Evolutionary conservation across 1,140 invertebrate genomes (phyloP).

Genomic region (Ostrea edulis): DNA sequence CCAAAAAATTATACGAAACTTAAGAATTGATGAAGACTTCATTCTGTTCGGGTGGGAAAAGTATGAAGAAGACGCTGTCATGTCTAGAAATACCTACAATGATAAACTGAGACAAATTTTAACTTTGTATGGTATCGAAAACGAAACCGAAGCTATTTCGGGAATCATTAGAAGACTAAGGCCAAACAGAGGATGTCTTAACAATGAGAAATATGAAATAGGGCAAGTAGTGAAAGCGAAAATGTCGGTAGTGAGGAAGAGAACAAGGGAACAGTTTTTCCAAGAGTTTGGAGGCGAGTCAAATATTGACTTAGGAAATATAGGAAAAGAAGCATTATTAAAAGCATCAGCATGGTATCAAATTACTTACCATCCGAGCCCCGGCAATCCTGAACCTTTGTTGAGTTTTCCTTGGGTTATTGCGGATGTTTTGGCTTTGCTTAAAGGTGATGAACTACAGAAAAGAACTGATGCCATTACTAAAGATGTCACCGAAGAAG

Average conservation of each 20-base stretch:
- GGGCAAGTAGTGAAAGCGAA: constrained; percentile 35
- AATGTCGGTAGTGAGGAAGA: constrained; percentile 4
- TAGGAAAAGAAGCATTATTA: not conserved
- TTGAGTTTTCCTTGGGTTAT: constrained; percentile 46
- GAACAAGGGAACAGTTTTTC: constrained; percentile 22
- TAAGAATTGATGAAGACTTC: not conserved
- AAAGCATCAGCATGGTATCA: constrained; percentile 47
- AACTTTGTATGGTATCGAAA: constrained; percentile 46
- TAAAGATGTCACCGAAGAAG: not conserved
- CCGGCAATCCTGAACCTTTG: not conserved
- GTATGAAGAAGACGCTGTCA: constrained; percentile 27
- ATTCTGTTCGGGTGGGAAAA: constrained; percentile 1
- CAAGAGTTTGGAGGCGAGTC: constrained; percentile 47
- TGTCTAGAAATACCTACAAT: constrained; percentile 15
- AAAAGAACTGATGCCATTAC: not conserved
- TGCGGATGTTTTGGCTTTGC: not conserved
- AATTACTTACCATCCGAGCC: not conserved
- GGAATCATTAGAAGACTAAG: constrained; percentile 32
- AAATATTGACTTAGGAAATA: not conserved
- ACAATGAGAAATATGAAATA: constrained; percentile 45
- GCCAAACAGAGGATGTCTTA: constrained; percentile 3
- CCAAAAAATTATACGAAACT: not conserved
- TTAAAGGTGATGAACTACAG: not conserved
- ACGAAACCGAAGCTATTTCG: constrained; percentile 44
- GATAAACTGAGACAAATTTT: constrained; percentile 36